Evolutionary conservation across 2,888 invertebrate genomes (phyloP), one percentile per base, ranked within the genome.

Genomic region (Drosophila formosana): DNA sequence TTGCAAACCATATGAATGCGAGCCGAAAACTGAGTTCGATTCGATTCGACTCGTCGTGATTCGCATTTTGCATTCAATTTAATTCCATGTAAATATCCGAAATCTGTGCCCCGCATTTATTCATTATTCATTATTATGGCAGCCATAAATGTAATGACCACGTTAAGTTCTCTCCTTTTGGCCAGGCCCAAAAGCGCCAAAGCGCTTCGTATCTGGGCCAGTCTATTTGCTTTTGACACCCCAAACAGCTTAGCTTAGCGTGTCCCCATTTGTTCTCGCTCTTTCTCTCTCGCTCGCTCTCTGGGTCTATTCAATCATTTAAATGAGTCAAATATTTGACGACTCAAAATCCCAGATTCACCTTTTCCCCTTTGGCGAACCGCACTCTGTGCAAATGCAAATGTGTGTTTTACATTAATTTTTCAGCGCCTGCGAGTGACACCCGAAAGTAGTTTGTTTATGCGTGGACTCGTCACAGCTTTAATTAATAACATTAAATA

Each of bases 321-420:
- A 78, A 83, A 89, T 87, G 85, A 87, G 83, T 57, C 77, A 88
- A 79, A 86, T 71, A 82, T 78, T 70, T 66, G 64, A 64, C 67
- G 49, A 76, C 53, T 51, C 60, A 26, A 43, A 62, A 50, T 7
- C 69, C 28, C n/a, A 18, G 41, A 61, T 46, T 55, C 43, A 5
- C 25, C 23, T n/a, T 25, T n/a, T 23, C 50, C 3, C 25, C 23
- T 18, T 50, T 32, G 32, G 39, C 25, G 8, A 71, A 69, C 62
- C 50, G 37, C 47, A 13, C 51, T 53, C 37, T 57, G 47, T 52
- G 45, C 43, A 41, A 68, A 78, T 52, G 45, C 43, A 41, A 68
- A 78, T 66, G 65, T 56, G 45, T 47, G 28, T 63, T 67, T 70
- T 66, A 56, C 80, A 86, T 80, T 75, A 62, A 85, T 82, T 70